Evolutionary conservation across 1,140 invertebrate genomes (phyloP), one percentile per base, ranked within the genome.

Genomic region (Drosophila mayri): DNA sequence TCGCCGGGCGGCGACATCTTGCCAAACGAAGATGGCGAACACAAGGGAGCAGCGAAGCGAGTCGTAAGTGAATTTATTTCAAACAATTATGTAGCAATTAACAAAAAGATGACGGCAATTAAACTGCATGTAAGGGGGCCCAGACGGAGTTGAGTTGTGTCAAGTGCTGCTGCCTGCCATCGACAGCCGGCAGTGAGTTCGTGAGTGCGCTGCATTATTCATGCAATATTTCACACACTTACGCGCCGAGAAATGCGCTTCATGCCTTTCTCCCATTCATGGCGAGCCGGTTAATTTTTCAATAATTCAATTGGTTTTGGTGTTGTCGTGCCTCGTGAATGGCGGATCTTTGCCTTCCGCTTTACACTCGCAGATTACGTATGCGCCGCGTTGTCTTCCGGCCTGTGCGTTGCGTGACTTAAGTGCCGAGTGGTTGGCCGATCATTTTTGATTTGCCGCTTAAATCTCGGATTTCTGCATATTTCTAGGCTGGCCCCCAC

Each of bases 81-180:
- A 85, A 90, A 90, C 85, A 90, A 90, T 90, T 90, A 90, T 90
- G 85, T 67, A 75, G 86, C 85, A 90, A 90, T 90, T 90, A 90
- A 90, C 85, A 81, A 85, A 90, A 81, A 80, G 85, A 87, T 90
- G 85, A 73, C 78, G 85, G 81, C 85, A 90, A 90, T 90, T 90
- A 85, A 88, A 90, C 60, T 25, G 28, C 60, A 59, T 63, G 61
- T 22, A 57, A 57, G 28, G 38, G 40, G 62, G 35, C 20, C 55
- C 55, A 61, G 60, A 12, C 25, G 35, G 57, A 37, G 66, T 72
- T 47, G 67, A 60, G 70, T 38, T 60, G 52, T 63, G 76, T 70
- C 75, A 71, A 70, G 57, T 78, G 74, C 64, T 46, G 65, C 59
- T 46, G 65, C 59, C 40, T 52, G 65, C 59, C 40, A 72, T 72